Evolutionary conservation across 2,113 vertebrate genomes (phyloP), one percentile per base, ranked within the genome.

Genomic region (Cebus imitator): DNA sequence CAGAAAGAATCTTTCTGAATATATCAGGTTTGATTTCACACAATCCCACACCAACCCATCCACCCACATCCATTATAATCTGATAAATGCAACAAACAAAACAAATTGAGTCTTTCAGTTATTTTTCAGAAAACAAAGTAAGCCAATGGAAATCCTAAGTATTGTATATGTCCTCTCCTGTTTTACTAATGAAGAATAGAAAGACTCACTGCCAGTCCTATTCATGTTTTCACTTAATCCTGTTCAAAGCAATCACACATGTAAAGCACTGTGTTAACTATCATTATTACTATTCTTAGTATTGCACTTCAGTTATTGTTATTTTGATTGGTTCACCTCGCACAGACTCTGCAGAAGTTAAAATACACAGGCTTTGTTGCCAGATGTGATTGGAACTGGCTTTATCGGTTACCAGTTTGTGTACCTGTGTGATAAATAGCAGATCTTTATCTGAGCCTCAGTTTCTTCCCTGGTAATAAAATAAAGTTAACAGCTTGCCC

Each of bases 1-100:
- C 16, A 66, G 25, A 45, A 95, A 90, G 95, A 97, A 96, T 52
- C 93, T 87, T 95, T 96, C 88, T 68, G 87, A 96, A 96, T 89
- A 97, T 93, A 98, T 83, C 86, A 80, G 1, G 43, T 97, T 97
- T 96, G 68, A 94, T 79, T 95, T 75, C 83, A 91, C 7, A 4
- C 48, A 45, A 85, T 97, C 91, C 70, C 66, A 95, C 70, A 85
- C 14, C 82, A 83, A 87, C 92, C 73, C 84, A 94, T 88, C 76
- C 61, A 95, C 92, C 95, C n/a, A 89, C 68, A 97, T 79, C 72
- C 11, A 68, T 7, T 75, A 37, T 92, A 79, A 78, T 92, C 94
- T 87, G 85, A 97, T 96, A 97, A 70, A 94, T 76, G 25, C 66
- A 17, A 66, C 45, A 88, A 96, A 81, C 72, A 90, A 87, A 94